Evolutionary conservation across 2,797 vertebrate species (phyloP), one percentile per base, ranked within the genome.

Genomic region (Carapus acus): DNA sequence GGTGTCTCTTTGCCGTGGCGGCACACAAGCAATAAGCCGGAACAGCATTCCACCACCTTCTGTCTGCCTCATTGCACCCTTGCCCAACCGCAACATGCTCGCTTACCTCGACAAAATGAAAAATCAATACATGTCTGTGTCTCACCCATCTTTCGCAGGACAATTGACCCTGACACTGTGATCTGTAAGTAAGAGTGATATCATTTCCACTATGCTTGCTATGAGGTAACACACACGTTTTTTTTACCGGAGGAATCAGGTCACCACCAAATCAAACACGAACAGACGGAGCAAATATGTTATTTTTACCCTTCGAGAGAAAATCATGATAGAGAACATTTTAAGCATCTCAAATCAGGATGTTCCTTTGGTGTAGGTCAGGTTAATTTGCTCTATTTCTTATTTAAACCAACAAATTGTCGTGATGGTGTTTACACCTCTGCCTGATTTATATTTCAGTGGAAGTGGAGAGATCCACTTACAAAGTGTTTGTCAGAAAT

Each of bases 101-200:
- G 78, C 83, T 85, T 85, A 84, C 81, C 82, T 9, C 78, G 63
- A 80, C 83, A 83, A 82, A 85, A 85, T 85, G 83, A 85, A 85
- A 85, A 86, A 86, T 86, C 85, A 85, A 86, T 86, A 86, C 66
- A 54, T 76, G 83, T 80, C 80, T 81, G 71, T 70, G 61, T 82
- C 77, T 73, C 76, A 73, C 73, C 68, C 66, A 38, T 84, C 77
- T 81, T 82, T 81, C 79, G 77, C 81, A 79, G 83, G 80, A 85
- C 83, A 85, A 83, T 84, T 84, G 81, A 85, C 82, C 74, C 84
- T 83, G 83, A 84, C 84, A 85, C 78, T 73, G 73, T 73, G 80
- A 83, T 84, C 81, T 79, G 74, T 78, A 73, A 69, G 80, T 77
- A 80, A 81, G 81, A 82, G 71, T 69, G 73, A 76, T 81, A 80